phyloP scores from a whole-genome alignment of 2,888 invertebrate genomes.

The Lasioglossum vierecki region DNA sequence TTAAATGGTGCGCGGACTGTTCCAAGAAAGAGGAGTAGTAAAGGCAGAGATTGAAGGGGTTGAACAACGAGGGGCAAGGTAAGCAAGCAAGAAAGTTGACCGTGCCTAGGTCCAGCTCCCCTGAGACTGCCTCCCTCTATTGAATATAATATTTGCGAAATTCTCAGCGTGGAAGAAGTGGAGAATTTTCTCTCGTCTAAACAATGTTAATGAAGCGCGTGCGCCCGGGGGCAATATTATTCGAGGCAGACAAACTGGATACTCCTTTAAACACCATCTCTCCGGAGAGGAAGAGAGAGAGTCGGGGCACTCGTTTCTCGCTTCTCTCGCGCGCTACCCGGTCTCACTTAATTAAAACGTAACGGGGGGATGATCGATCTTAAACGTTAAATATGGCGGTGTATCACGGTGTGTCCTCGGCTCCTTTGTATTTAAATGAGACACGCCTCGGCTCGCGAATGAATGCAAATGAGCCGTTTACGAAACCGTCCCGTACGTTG shows the following conservation, averaged over 20 bases:
- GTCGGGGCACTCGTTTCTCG: neutral
- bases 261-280: neutral
- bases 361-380: constrained; percentile 31
- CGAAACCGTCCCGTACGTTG: constrained; percentile 33
- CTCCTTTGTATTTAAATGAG: constrained; percentile 70
- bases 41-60: neutral
- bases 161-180: neutral
- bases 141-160: neutral
- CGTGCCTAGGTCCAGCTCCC: neutral
- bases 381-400: constrained; percentile 59
- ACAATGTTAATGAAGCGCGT: constrained; percentile 9
- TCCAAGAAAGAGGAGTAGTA: neutral
- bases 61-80: neutral
- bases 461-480: constrained; percentile 65
- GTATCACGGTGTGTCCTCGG: constrained; percentile 31
- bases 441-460: constrained; percentile 18
- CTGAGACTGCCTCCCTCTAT: neutral
- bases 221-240: constrained; percentile 8
- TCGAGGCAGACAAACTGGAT: neutral
- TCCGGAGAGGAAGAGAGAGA: neutral
- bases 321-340: neutral
- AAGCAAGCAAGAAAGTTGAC: neutral
- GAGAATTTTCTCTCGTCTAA: neutral
- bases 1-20: constrained; percentile 11
- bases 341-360: constrained; percentile 54